These are phyloP conservation scores for Lithosia quadra DNA, from an alignment of 2,888 invertebrate genomes.

Conservation along the genomic window DNA sequence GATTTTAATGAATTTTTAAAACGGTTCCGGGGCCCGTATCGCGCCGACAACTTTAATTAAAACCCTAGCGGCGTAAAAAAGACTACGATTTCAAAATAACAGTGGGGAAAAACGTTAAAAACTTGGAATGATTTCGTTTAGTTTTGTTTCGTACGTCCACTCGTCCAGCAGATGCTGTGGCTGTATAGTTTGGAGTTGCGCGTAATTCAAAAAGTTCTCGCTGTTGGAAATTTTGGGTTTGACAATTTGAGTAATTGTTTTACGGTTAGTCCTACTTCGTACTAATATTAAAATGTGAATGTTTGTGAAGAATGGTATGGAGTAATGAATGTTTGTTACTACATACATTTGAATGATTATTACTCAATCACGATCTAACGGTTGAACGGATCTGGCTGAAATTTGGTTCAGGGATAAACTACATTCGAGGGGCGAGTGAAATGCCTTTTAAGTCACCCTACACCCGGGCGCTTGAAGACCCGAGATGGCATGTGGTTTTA, in stretches of 20 bases:
- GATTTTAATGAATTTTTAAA: slow-evolving; percentile 77
- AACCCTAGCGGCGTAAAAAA: slow-evolving; percentile 70
- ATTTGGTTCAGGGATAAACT: no score
- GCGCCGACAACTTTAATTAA: slow-evolving; percentile 77
- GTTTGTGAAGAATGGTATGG: no score
- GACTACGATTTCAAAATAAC: slow-evolving; percentile 71
- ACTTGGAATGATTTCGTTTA: slow-evolving; percentile 59
- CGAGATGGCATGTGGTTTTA: no score
- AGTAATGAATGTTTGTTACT: no score
- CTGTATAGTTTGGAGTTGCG: slow-evolving; percentile 16
- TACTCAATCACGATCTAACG: no score
- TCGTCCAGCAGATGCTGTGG: slow-evolving; percentile 53
- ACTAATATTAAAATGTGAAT: no score
- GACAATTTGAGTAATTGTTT: background rate
- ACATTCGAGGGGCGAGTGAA: no score
- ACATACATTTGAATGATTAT: no score
- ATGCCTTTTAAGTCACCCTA: no score
- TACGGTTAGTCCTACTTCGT: no score
- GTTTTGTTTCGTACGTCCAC: slow-evolving; percentile 57
- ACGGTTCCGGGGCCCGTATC: slow-evolving; percentile 61
- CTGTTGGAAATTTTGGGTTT: background rate
- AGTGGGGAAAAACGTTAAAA: slow-evolving; percentile 52
- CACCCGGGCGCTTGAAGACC: no score
- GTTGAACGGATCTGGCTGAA: no score
- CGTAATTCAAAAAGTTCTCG: slow-evolving; percentile 30